These are phyloP conservation scores for Noctuana brunneofusca DNA, from an alignment of 2,888 invertebrate species.

Conservation along the genomic window DNA sequence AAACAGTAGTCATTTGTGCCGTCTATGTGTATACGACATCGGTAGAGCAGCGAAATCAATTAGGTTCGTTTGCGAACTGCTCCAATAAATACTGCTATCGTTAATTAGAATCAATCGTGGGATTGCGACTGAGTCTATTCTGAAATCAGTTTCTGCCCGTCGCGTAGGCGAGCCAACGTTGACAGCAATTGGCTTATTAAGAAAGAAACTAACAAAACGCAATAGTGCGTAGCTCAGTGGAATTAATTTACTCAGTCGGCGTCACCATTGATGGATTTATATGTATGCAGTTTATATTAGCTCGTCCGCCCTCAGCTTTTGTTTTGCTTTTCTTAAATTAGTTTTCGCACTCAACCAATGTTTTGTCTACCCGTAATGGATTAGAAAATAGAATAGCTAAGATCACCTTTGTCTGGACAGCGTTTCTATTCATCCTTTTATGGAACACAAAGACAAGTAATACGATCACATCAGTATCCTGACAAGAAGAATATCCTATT, in stretches of 20 bases:
- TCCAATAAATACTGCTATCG: conserved; percentile 81
- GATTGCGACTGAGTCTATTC: conserved; percentile 71
- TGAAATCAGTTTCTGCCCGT: conserved; percentile 64
- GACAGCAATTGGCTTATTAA: conserved; percentile 75
- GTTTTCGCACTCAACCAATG: conserved; percentile 17
- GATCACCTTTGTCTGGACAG: background rate
- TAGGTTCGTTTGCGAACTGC: conserved; percentile 77
- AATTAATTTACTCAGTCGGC: conserved; percentile 57
- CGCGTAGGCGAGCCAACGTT: conserved; percentile 60
- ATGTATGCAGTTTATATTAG: conserved; percentile 34
- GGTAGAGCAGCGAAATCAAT: conserved; percentile 71
- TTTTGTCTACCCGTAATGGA: conserved; percentile 12
- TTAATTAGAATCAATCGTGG: conserved; percentile 82
- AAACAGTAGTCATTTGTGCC: conserved; percentile 52
- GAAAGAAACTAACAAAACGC: conserved; percentile 62
- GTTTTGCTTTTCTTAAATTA: conserved; percentile 28
- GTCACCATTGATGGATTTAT: conserved; percentile 44
- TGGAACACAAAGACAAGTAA: conserved; percentile 8
- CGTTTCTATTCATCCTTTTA: conserved; percentile 1
- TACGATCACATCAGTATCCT: conserved; percentile 4
- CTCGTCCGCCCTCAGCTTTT: conserved; percentile 10
- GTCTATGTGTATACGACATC: conserved; percentile 48
- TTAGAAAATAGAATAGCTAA: conserved; percentile 20
- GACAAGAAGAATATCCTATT: conserved; percentile 10
- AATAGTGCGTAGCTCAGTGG: conserved; percentile 52